Conservation (phyloP, 2,797 vertebrate genomes). For the Acomys russatus region DNA sequence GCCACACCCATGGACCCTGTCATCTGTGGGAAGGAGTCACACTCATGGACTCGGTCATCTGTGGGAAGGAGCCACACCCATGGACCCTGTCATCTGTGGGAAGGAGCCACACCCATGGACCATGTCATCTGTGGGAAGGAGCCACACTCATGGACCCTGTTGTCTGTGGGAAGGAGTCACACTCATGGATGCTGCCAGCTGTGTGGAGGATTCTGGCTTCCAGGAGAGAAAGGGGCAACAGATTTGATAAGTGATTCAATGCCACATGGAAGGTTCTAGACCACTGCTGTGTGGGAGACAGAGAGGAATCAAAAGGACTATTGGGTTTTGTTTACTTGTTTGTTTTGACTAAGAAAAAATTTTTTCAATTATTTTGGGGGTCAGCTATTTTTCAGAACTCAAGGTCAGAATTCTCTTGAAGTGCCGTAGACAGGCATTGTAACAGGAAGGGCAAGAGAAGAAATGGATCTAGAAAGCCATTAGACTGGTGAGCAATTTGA, state of each 20-base stretch:
- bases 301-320: not conserved
- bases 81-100: no score
- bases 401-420: not conserved
- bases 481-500: not conserved
- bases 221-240: not conserved
- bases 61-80: not conserved
- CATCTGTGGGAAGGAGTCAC: not conserved
- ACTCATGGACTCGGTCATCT: not conserved
- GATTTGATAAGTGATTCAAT: not conserved
- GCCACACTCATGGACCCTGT: no score
- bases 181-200: no score
- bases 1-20: not conserved
- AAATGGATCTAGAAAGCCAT: not conserved
- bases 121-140: no score
- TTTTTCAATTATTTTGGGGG: not conserved
- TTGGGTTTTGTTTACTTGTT: not conserved
- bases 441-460: not conserved
- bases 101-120: no score
- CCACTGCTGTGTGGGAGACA: not conserved
- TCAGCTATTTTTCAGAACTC: not conserved
- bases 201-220: not conserved
- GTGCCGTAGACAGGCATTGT: not conserved
- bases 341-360: not conserved
- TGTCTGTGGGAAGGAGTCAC: no score
- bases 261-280: slow-evolving; percentile 6